Percentiles rank a stretch among this genome's conserved stretches.
These are phyloP conservation scores for Orchestia grillus DNA, from an alignment of 1,140 invertebrate genomes.

Conservation along the genomic window DNA sequence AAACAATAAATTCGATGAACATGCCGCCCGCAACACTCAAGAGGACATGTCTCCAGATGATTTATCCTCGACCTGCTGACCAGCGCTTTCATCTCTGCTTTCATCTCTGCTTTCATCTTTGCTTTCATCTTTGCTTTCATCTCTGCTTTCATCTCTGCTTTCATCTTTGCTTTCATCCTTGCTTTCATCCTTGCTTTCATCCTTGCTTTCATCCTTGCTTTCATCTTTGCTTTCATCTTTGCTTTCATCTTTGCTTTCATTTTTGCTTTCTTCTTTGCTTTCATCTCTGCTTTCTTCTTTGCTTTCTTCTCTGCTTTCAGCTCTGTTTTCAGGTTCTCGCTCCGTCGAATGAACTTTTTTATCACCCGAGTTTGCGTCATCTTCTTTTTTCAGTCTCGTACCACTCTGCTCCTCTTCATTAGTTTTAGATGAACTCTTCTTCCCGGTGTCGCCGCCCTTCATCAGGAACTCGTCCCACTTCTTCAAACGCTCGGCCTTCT, in stretches of 20 bases:
- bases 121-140: not conserved
- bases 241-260: not conserved
- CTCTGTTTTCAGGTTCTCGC: no score
- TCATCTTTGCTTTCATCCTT: no score
- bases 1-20: not conserved
- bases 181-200: not conserved
- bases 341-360: not conserved
- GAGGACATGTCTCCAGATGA: not conserved
- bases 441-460: conserved; percentile 69
- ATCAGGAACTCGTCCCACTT: conserved; percentile 92
- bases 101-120: not conserved
- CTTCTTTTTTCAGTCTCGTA: not conserved
- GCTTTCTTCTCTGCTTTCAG: not conserved
- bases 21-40: not conserved
- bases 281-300: not conserved
- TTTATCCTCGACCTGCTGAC: not conserved
- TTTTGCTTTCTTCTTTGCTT: no score
- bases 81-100: not conserved
- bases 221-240: not conserved
- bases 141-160: not conserved
- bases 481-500: conserved; percentile 83
- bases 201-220: not conserved
- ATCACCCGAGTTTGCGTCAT: not conserved
- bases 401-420: not conserved
- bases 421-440: not conserved